phyloP scores from a whole-genome alignment of 2,113 vertebrate genomes.

The Calonectris borealis region DNA sequence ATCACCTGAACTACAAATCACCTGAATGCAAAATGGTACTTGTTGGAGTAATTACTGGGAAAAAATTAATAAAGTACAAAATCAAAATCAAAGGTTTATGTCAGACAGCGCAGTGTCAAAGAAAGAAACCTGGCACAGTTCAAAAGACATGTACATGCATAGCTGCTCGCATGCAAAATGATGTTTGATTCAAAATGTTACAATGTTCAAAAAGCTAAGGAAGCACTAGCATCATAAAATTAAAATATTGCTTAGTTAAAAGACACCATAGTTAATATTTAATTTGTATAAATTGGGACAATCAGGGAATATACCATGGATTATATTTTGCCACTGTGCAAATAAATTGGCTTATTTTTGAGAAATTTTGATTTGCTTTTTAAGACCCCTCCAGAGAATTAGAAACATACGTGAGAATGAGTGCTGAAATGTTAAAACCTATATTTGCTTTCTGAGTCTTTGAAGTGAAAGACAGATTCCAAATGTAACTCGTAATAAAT shows the following conservation, averaged over 20 bases:
- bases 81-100: background rate
- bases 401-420: conserved; percentile 65
- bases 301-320: conserved; percentile 25
- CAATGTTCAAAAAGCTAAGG: conserved; percentile 13
- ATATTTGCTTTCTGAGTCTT: conserved; percentile 51
- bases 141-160: background rate
- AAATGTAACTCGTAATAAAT: conserved; percentile 54
- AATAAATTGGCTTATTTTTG: conserved; percentile 64
- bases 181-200: conserved; percentile 50
- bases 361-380: conserved; percentile 62
- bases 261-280: conserved; percentile 58
- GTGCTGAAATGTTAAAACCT: conserved; percentile 61
- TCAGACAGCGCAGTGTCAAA: background rate
- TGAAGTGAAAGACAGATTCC: conserved; percentile 54
- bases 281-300: conserved; percentile 33
- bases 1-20: background rate
- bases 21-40: conserved; percentile 11
- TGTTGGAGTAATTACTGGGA: conserved; percentile 27
- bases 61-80: conserved; percentile 8
- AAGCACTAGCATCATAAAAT: conserved; percentile 10
- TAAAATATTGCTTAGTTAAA: conserved; percentile 56
- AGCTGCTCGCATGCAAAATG: conserved; percentile 42
- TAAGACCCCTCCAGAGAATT: conserved; percentile 60
- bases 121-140: background rate
- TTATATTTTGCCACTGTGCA: conserved; percentile 61